These are phyloP conservation scores for Folsomia candida DNA, from an alignment of 2,888 invertebrate genomes.

Conservation along the genomic window DNA sequence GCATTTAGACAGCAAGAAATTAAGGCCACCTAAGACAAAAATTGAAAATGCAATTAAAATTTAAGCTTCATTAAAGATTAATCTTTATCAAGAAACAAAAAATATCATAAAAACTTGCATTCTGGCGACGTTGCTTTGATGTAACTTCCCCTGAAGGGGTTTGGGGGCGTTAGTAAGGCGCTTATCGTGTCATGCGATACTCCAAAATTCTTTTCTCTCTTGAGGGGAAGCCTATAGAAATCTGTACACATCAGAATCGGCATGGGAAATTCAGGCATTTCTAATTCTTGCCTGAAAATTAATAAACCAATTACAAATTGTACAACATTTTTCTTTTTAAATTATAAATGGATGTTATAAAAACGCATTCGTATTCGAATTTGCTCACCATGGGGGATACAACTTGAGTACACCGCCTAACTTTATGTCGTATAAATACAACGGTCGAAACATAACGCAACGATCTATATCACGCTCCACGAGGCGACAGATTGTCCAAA, in stretches of 20 bases:
- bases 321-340: neutral
- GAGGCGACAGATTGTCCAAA: slow-evolving; percentile 14
- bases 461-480: neutral
- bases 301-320: neutral
- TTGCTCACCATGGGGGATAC: slow-evolving; percentile 16
- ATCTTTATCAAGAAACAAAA: neutral
- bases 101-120: neutral
- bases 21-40: neutral
- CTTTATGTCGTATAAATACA: neutral
- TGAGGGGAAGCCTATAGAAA: neutral
- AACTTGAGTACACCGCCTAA: neutral
- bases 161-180: neutral
- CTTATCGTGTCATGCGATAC: slow-evolving; percentile 24
- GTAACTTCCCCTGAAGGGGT: neutral
- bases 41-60: no score
- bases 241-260: slow-evolving; percentile 10
- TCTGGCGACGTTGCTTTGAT: neutral
- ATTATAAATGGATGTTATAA: neutral
- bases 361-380: no score
- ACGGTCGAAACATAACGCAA: slow-evolving; percentile 19
- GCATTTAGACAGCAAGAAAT: neutral
- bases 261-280: neutral
- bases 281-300: neutral
- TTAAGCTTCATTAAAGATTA: neutral
- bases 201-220: slow-evolving; percentile 10